These are phyloP conservation scores for Andrena bucephala DNA, from an alignment of 2,888 invertebrate genomes.

Conservation along the genomic window DNA sequence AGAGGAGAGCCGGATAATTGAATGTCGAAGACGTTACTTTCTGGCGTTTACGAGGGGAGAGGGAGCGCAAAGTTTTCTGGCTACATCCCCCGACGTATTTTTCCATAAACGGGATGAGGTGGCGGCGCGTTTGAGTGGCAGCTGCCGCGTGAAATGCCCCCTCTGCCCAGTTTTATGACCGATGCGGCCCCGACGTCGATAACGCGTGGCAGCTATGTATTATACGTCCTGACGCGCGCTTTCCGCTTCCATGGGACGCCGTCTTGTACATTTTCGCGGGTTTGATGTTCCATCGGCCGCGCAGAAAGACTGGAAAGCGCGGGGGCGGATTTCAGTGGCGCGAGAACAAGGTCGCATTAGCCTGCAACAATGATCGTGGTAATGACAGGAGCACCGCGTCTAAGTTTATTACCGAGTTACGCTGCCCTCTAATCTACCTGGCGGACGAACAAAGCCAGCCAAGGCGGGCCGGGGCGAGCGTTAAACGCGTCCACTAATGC, in stretches of 20 bases:
- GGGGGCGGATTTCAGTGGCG: background rate
- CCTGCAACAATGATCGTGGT: constrained; percentile 45
- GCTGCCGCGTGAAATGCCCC: constrained; percentile 73
- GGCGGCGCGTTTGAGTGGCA: constrained; percentile 69
- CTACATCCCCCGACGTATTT: constrained; percentile 42
- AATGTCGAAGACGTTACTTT: constrained; percentile 60
- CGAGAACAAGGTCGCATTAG: constrained; percentile 7
- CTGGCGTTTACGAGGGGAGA: constrained; percentile 19
- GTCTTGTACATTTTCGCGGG: background rate
- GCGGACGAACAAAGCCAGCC: constrained; percentile 49
- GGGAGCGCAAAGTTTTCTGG: constrained; percentile 51
- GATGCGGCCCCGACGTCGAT: constrained; percentile 68
- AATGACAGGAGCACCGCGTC: constrained; percentile 32
- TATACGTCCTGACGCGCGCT: background rate
- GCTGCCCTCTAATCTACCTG: constrained; percentile 55
- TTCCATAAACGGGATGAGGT: constrained; percentile 53
- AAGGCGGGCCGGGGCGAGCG: constrained; percentile 43
- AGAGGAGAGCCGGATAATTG: constrained; percentile 58
- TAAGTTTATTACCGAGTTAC: constrained; percentile 50
- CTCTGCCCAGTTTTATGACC: constrained; percentile 73
- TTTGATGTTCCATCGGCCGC: background rate
- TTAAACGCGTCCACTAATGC: constrained; percentile 46
- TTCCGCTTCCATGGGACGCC: background rate
- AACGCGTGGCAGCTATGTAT: constrained; percentile 26
- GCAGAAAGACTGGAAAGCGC: background rate